Conservation (phyloP, 2,888 invertebrate species). For the Ceratothoa steindachneri region DNA sequence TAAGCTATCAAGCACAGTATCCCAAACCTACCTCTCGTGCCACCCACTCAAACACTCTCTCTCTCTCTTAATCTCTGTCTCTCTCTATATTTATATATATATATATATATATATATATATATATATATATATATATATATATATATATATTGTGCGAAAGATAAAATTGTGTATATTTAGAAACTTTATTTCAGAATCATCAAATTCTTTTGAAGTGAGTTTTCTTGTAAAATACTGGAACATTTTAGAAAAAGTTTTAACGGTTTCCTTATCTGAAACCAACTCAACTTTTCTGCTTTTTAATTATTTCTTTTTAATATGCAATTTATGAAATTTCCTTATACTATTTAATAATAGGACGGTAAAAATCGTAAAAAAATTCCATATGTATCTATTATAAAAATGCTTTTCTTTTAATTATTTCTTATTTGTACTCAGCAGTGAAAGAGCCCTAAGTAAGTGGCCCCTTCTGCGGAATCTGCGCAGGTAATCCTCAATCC, state of each 20-base stretch:
- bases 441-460: not conserved
- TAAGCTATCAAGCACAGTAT: too few species aligned
- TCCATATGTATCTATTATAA: too few species aligned
- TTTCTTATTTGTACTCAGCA: constrained; percentile 1
- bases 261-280: not conserved
- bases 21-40: too few species aligned
- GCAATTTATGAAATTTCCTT: too few species aligned
- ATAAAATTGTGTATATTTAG: not conserved
- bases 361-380: too few species aligned
- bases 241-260: not conserved
- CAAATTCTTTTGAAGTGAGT: not conserved
- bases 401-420: not conserved
- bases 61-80: not conserved
- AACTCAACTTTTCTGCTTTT: too few species aligned
- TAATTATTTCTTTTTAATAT: too few species aligned
- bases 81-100: constrained; percentile 16
- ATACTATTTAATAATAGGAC: too few species aligned
- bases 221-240: not conserved
- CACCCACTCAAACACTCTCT: too few species aligned
- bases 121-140: not conserved
- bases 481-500: constrained; percentile 13
- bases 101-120: constrained; percentile 15
- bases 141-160: not conserved
- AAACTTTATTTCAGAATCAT: not conserved
- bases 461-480: constrained; percentile 12